These are phyloP conservation scores for Pelodytes ibericus DNA, from an alignment of 2,797 vertebrate species.

Conservation along the genomic window DNA sequence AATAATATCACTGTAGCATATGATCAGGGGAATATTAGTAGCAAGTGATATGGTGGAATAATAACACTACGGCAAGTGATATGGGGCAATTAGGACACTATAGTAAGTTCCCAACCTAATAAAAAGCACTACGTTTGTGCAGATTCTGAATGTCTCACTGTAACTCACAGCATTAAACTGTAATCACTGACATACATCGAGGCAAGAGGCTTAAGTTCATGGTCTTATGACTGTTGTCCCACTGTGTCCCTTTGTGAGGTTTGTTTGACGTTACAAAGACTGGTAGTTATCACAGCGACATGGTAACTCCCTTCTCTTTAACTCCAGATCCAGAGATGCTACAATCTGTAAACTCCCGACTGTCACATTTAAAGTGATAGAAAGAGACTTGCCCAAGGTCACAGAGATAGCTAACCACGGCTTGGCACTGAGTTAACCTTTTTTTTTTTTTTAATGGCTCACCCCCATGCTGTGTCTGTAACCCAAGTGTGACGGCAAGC, in stretches of 20 bases:
- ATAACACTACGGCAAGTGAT: too few species aligned
- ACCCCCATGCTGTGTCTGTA: constrained; percentile 17
- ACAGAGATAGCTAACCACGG: constrained; percentile 3
- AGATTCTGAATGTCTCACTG: not conserved
- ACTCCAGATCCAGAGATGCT: not conserved
- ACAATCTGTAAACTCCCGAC: not conserved
- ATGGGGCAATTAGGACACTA: too few species aligned
- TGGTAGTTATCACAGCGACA: not conserved
- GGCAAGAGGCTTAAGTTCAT: too few species aligned
- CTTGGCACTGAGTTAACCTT: constrained; percentile 23
- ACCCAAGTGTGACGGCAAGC: constrained; percentile 28
- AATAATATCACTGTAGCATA: too few species aligned
- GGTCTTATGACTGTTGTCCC: not conserved
- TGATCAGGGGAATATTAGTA: too few species aligned
- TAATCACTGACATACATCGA: not conserved
- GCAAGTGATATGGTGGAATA: too few species aligned
- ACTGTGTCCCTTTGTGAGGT: not conserved
- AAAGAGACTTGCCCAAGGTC: constrained; percentile 37
- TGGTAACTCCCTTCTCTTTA: not conserved
- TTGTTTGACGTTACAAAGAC: not conserved
- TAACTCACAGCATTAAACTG: not conserved
- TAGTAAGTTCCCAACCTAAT: too few species aligned
- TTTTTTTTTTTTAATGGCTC: not conserved
- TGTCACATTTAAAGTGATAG: not conserved
- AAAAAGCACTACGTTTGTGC: too few species aligned